phyloP scores from a whole-genome alignment of 2,888 invertebrate species.

The Agrilus biguttatus region DNA sequence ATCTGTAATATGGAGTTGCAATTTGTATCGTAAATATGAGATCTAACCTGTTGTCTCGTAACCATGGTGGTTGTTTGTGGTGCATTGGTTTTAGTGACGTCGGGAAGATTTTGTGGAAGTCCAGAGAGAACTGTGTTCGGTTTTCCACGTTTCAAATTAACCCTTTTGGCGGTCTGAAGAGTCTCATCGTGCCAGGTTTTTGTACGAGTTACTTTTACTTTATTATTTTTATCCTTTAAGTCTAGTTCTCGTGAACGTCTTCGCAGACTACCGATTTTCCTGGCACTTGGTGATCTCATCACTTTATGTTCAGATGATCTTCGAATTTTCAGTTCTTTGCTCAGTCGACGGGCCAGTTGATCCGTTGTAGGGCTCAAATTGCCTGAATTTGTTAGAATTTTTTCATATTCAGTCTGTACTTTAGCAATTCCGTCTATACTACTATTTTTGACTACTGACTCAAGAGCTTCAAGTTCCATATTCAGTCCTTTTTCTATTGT shows the following conservation, averaged over 20 bases:
- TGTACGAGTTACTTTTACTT: slow-evolving; percentile 41
- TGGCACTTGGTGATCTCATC: slow-evolving; percentile 65
- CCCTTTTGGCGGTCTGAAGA: slow-evolving; percentile 27
- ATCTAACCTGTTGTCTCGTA: background rate
- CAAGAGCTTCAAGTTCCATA: slow-evolving; percentile 42
- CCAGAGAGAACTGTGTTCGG: slow-evolving; percentile 35
- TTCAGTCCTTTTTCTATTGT: slow-evolving; percentile 58
- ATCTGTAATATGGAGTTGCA: too few species aligned
- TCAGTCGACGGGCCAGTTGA: slow-evolving; percentile 53
- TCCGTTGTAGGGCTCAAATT: slow-evolving; percentile 52
- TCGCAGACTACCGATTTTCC: slow-evolving; percentile 64
- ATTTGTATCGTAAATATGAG: too few species aligned
- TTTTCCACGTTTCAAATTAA: slow-evolving; percentile 37
- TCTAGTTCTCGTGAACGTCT: slow-evolving; percentile 51
- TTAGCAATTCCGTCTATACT: slow-evolving; percentile 36
- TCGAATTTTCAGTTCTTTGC: slow-evolving; percentile 59
- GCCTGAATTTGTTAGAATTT: slow-evolving; percentile 55
- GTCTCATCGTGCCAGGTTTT: slow-evolving; percentile 47
- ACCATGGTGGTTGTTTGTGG: background rate
- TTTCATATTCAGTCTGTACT: slow-evolving; percentile 59
- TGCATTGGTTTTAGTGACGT: background rate
- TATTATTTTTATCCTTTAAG: slow-evolving; percentile 26
- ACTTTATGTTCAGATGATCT: slow-evolving; percentile 53
- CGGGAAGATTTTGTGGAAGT: slow-evolving; percentile 1
- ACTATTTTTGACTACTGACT: slow-evolving; percentile 6